Base-by-base conservation (phyloP, 2,113 vertebrate species). In the Petrocephalus zakoni region DNA sequence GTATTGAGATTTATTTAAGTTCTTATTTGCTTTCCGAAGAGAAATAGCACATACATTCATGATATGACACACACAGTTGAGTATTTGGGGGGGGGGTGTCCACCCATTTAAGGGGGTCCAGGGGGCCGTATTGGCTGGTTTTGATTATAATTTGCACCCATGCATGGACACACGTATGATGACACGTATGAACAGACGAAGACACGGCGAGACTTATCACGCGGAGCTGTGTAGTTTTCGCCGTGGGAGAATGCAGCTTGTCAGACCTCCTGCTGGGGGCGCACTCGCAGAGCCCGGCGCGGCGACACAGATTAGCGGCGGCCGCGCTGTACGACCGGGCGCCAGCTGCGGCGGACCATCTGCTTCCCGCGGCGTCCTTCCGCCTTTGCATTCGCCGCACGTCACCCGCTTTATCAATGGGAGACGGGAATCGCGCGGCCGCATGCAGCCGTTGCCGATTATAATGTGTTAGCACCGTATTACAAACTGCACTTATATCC, bases 261-360 rank as follows among this genome's bases (percentile, higher is more conserved):
- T 19, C 0, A 22, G 46, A 5, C 72, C 5, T n/a, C 46, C 82
- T 85, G 46, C 47, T 15, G 82, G 22, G 46, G 82, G 82, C 8
- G 49, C 46, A 1, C 46, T 85, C 8, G 17, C 83, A 55, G 19
- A 19, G 47, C 53, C 51, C 46, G 52, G 6, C 22, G 56, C 21
- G 0, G 56, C 29, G 75, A 88, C 58, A 34, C 21, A 64, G n/a
- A 84, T 52, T 81, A 78, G 15, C 34, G 37, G 46, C 10, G 22
- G 56, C 46, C 13, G 49, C 34, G 29, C 87, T 19, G 58, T 87
- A 52, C 52, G 82, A 88, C 87, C 55, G 64, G 7, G 83, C 87
- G 53, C 72, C 72, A 88, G 0, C 15, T 42, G 34, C 72, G 83
- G 87, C 47, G 13, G 22, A 47, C 89, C 85, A 90, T 90, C 89